phyloP scores from a whole-genome alignment of 2,797 vertebrate genomes.

The Percopsis omiscomaycus region DNA sequence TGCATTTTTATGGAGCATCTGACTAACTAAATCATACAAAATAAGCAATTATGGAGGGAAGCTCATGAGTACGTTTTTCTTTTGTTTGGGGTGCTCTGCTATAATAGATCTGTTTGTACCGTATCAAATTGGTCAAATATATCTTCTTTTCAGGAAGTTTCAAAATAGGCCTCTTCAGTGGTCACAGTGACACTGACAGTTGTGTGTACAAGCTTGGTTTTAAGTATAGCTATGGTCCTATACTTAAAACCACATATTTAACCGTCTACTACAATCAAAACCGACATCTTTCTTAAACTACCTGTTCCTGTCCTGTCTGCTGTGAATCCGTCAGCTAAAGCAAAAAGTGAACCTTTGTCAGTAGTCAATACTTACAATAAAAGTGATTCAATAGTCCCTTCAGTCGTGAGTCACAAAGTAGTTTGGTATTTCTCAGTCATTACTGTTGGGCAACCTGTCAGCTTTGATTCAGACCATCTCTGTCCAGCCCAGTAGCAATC shows the following conservation, averaged over 20 bases:
- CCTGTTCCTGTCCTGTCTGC: not conserved
- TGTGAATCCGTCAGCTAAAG: not conserved
- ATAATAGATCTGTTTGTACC: conserved; percentile 10
- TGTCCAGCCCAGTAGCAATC: conserved; percentile 22
- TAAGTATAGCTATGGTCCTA: not conserved
- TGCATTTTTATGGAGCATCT: no score
- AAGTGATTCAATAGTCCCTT: not conserved
- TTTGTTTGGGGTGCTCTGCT: not conserved
- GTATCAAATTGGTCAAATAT: conserved; percentile 29
- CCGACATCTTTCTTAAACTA: not conserved
- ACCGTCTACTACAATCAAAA: not conserved
- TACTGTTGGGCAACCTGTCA: conserved; percentile 2
- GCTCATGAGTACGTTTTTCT: not conserved
- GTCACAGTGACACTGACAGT: conserved; percentile 35
- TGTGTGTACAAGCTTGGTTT: conserved; percentile 30
- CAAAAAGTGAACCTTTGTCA: no score
- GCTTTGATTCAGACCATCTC: conserved; percentile 48
- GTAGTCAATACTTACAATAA: no score
- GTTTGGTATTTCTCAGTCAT: conserved; percentile 1
- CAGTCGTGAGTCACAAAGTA: conserved; percentile 19
- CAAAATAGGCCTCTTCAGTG: conserved; percentile 44
- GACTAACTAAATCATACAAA: not conserved
- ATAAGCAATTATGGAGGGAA: not conserved
- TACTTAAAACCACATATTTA: no score
- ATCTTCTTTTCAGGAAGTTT: conserved; percentile 59